Conservation (phyloP, 2,113 vertebrate genomes). For the Prionailurus bengalensis region DNA sequence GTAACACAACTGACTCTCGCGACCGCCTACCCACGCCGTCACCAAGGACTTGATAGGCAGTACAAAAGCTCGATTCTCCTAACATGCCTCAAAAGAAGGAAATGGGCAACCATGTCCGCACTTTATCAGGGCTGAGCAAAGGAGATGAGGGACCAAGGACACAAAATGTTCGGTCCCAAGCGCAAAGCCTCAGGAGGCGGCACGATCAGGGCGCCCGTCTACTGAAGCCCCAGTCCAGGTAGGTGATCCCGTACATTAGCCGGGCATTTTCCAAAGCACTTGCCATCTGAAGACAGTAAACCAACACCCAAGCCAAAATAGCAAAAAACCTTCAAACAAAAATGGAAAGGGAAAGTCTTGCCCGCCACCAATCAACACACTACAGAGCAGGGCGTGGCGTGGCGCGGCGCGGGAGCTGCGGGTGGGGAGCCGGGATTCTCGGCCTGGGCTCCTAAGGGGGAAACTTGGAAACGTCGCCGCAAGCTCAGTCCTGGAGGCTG, state of each 20-base stretch:
- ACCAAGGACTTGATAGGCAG: not conserved
- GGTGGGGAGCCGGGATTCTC: not conserved
- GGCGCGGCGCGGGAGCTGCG: not conserved
- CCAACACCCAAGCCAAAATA: not conserved
- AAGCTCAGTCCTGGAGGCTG: not conserved
- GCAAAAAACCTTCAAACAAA: not conserved
- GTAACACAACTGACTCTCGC: not conserved
- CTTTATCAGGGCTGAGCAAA: not conserved
- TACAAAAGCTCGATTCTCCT: not conserved
- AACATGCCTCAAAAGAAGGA: not conserved
- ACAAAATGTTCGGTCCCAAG: not conserved
- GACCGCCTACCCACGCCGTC: not conserved
- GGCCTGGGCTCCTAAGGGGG: not conserved
- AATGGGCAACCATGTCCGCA: not conserved
- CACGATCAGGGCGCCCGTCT: not conserved
- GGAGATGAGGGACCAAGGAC: not conserved
- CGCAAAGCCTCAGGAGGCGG: not conserved
- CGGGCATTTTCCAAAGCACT: not conserved
- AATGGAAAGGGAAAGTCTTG: not conserved
- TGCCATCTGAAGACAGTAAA: not conserved
- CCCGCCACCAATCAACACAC: not conserved
- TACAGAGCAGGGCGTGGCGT: not conserved
- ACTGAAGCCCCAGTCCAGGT: not conserved
- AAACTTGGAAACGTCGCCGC: not conserved
- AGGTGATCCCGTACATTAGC: not conserved